Evolutionary conservation across 2,797 vertebrate species (phyloP), one percentile per base, ranked within the genome.

Genomic region (Sebastes glaucus): DNA sequence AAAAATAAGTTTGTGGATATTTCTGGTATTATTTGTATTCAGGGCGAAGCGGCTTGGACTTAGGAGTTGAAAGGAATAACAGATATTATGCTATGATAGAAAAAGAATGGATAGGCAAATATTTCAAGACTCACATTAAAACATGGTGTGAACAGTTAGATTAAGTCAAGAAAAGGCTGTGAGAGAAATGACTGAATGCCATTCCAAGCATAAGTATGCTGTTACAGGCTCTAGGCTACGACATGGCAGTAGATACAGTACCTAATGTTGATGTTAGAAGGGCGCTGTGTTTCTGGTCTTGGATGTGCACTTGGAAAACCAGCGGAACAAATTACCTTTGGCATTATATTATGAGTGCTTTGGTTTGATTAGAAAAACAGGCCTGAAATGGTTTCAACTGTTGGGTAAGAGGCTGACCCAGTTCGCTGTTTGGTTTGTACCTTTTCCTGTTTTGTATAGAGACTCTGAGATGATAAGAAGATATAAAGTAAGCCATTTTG

Each of bases 381-480:
- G 22, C 74, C 74, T 86, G 53, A 82, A 83, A 81, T 85, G 38
- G 60, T 83, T 82, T 71, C 66, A 78, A 6, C 57, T 80, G 75
- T 92, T 90, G 74, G 49, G 55, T 74, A 88, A 92, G 70, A 73
- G 38, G 13, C 22, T 61, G 89, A 88, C 82, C 71, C 63, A 83
- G 77, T 88, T 91, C 32, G 60, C 59, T 69, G 71, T 83, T 78
- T 87, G 35, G 18, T 71, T 74, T 81, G 52, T 76, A 71, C 38
- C 52, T 59, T 69, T 73, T 30, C 52, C 23, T 74, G 46, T 27
- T 81, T 84, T 81, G 46, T 30, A 77, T 61, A 60, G 28, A 73
- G 35, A 42, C 10, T 57, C 30, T 53, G 27, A 63, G 38, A 27
- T 73, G 35, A 49, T 62, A 46, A 55, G 25, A 63, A 53, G 27